Base-by-base conservation (phyloP, 2,888 invertebrate genomes). In the Synergus gifuensis region DNA sequence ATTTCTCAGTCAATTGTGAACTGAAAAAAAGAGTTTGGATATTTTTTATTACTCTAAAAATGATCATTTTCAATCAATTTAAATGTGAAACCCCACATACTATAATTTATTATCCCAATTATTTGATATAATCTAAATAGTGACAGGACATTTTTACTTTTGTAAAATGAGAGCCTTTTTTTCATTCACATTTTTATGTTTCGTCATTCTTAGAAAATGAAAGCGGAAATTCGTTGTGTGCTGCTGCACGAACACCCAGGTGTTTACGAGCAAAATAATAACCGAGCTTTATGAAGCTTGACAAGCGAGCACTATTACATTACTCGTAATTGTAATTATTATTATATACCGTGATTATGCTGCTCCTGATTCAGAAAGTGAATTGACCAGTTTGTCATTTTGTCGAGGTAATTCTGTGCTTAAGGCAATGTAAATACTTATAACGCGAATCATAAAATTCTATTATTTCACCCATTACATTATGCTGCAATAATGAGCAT, bases 201-300 rank as follows among this genome's bases (percentile, higher is more conserved):
- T 1, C 54, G 2, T n/a, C n/a, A 54, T 49, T 49, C n/a, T 49
- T n/a, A 9, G 60, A 60, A 60, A 18, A 18, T 22, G 18, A 60
- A 12, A 22, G 60, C 60, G 60, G 22, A 60, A 60, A 14, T 60
- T 60, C 22, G 22, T 60, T 12, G 60, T 22, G 60, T 60, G 22
- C 22, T 4, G 22, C 60, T 60, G 81, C 79, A 78, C 78, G 76
- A 73, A 79, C 69, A 76, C 80, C 80, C 85, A 88, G 86, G 87
- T 89, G 88, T 88, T 89, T 88, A 91, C 83, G 89, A 87, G 87
- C 81, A 84, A 88, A 88, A 88, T 88, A 89, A 90, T 86, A 86
- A 86, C 79, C 85, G 77, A 78, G 83, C 79, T 90, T 90, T 90
- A 88, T 87, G 88, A 83, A 87, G 86, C 89, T 85, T 87, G 87